Base-by-base conservation (phyloP, 1,140 invertebrate species). In the Drosophila rhopaloa region DNA sequence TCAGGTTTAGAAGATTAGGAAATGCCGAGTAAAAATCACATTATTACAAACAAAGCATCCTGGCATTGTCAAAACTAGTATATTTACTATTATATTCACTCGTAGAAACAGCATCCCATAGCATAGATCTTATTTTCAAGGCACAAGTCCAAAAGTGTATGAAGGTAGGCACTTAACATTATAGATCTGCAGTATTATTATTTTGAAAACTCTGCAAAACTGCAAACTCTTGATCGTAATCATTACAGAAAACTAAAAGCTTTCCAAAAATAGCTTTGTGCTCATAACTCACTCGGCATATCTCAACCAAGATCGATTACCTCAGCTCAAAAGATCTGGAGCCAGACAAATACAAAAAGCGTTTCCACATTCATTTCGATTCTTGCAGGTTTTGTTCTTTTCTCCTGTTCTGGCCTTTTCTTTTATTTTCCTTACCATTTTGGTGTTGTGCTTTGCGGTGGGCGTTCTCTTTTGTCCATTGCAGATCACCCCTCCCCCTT, bases 301-400 rank as follows among this genome's bases (percentile, higher is more conserved):
- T 68, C 60, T 48, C 29, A 4, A 47, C 38, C 65, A 68, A 68
- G 65, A 68, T 68, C 65, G 65, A 68, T 68, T 68, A 53, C 65
- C 53, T 9, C 24, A 14, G 38, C 61, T 44, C 38, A 44, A n/a
- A 68, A 68, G 61, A 66, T 68, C 60, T 68, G 61, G 47, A 66
- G 61, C 13, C 65, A 54, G 65, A 68, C 65, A 68, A 68, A 66
- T 66, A 68, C 65, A 68, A 66, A 68, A 68, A 68, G 66, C 65
- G 65, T 68, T 68, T 53, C 14, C 61, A 68, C 65, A 68, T 68
- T 54, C 47, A 68, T 68, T 68, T 68, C 47, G 65, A 68, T 66
- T 66, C 65, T 68, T 9, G n/a, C 32, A 1, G 51, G 16, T 41
- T 72, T 71, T 71, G 19, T 72, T 58, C 68, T 71, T 41, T 58